Percentiles rank a stretch among this genome's conserved stretches.
Evolutionary conservation across 2,797 vertebrate species (phyloP).

Genomic region (Apodemus agrarius): DNA sequence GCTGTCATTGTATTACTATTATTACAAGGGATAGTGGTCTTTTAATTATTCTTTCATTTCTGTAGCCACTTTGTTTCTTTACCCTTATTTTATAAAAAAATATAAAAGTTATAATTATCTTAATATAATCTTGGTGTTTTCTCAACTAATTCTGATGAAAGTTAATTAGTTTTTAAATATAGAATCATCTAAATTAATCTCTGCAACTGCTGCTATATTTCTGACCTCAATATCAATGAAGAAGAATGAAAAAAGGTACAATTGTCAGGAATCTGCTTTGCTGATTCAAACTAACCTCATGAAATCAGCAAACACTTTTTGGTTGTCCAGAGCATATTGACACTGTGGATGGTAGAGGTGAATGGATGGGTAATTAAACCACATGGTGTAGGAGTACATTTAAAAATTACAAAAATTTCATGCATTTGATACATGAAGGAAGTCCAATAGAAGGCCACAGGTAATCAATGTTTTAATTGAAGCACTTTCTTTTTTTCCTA

Average conservation of each 20-base stretch:
- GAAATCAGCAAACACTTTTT: not conserved
- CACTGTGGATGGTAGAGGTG: not conserved
- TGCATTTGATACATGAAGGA: not conserved
- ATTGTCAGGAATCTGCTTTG: not conserved
- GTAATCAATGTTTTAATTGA: not conserved
- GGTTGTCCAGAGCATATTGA: not conserved
- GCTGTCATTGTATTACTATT: constrained; percentile 7
- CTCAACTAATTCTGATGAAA: constrained; percentile 32
- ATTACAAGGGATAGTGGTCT: not conserved
- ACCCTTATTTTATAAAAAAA: not conserved
- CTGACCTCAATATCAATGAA: not conserved
- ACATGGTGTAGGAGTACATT: not conserved
- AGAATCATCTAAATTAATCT: constrained; percentile 53
- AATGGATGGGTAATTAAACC: not conserved
- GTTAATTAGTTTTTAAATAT: constrained; percentile 64
- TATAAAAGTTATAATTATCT: not conserved
- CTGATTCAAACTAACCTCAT: not conserved
- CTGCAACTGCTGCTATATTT: not conserved
- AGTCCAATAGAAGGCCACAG: not conserved
- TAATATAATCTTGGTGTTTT: not conserved
- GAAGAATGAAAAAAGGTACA: not conserved
- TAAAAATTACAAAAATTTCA: not conserved
- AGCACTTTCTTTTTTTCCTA: not conserved
- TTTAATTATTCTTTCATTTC: constrained; percentile 34
- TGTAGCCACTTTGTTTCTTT: not conserved